A percentile compares a stretch with the other conserved stretches of the same genome.
Evolutionary conservation across 2,888 invertebrate species (phyloP).

Genomic region (Hirtodrosophila histrioides): DNA sequence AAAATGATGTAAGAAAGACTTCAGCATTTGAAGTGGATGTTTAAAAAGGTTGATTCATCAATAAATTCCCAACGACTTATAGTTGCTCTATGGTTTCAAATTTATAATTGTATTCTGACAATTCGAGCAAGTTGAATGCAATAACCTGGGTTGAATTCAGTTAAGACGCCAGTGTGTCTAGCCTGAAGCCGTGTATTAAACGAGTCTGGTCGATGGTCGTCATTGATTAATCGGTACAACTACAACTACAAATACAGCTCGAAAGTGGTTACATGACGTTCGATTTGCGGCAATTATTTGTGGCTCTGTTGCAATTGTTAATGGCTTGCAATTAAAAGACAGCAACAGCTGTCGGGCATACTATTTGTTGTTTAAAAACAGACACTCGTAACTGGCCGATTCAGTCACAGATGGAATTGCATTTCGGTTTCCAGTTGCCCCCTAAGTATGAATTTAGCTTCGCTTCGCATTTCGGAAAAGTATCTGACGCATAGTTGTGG

Average conservation of each 20-base stretch:
- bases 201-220: slow-evolving; percentile 14
- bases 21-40: too few relatives aligned
- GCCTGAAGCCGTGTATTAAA: slow-evolving; percentile 8
- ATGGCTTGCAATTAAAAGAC: slow-evolving; percentile 48
- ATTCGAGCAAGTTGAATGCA: background rate
- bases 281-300: slow-evolving; percentile 48
- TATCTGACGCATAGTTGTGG: slow-evolving; percentile 46
- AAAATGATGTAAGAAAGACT: too few relatives aligned
- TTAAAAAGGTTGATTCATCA: background rate
- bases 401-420: slow-evolving; percentile 33
- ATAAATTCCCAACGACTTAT: background rate
- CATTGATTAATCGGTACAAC: slow-evolving; percentile 45
- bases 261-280: slow-evolving; percentile 44
- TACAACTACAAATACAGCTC: slow-evolving; percentile 12
- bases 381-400: slow-evolving; percentile 5
- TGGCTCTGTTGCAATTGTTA: slow-evolving; percentile 51
- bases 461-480: slow-evolving; percentile 29
- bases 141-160: background rate
- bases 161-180: slow-evolving; percentile 44
- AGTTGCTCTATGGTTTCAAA: background rate
- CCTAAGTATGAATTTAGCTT: slow-evolving; percentile 22
- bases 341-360: slow-evolving; percentile 25
- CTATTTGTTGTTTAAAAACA: slow-evolving; percentile 6
- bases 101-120: background rate
- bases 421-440: slow-evolving; percentile 18